These are phyloP conservation scores for Cheilosia soror DNA, from an alignment of 2,888 invertebrate species.

Conservation along the genomic window DNA sequence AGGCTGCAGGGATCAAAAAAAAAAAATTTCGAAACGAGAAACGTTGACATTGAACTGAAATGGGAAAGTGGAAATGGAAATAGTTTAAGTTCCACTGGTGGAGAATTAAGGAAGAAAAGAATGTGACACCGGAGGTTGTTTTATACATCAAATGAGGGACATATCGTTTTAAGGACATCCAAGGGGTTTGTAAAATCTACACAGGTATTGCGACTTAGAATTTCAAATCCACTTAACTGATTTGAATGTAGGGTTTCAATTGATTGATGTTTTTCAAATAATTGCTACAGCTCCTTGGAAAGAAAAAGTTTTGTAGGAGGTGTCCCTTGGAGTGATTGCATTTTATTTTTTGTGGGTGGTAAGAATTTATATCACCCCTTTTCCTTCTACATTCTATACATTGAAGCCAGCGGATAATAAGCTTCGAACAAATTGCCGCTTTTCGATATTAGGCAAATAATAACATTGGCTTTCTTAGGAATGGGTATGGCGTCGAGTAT, in stretches of 20 bases:
- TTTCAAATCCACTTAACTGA: not conserved
- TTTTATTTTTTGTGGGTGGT: no score
- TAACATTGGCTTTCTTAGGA: no score
- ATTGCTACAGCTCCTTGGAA: not conserved
- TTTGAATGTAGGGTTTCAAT: not conserved
- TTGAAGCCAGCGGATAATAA: no score
- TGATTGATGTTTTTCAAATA: not conserved
- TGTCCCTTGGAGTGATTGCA: no score
- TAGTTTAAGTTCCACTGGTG: not conserved
- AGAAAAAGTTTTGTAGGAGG: no score
- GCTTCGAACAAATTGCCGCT: no score
- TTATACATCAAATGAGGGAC: not conserved
- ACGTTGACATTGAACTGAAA: slow-evolving; percentile 55
- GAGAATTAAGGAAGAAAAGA: not conserved
- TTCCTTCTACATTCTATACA: no score
- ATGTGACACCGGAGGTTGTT: not conserved
- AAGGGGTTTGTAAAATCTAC: not conserved
- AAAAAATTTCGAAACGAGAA: slow-evolving; percentile 6
- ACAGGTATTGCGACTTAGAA: not conserved
- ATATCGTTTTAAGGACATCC: not conserved
- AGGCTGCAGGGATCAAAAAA: not conserved
- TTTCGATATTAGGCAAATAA: no score
- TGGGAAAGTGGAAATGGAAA: slow-evolving; percentile 8
- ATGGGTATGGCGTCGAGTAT: no score
- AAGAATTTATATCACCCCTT: no score